Base-by-base conservation (phyloP, 2,888 invertebrate genomes). In the Lepeophtheirus nordmannii region DNA sequence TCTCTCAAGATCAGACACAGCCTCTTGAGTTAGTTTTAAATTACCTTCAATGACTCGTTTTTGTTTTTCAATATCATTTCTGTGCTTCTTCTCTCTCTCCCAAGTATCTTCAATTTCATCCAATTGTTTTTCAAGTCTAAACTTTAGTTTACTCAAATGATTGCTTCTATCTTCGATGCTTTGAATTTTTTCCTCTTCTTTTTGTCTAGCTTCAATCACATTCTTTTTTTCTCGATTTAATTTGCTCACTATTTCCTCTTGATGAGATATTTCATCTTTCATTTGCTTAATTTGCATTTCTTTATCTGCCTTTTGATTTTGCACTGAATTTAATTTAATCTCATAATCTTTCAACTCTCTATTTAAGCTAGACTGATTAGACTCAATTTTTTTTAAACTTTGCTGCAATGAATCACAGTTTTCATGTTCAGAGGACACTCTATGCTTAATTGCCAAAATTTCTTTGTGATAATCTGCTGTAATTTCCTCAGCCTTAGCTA, bases 21-120 rank as follows among this genome's bases (percentile, higher is more conserved):
- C 93, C 81, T 96, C 94, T 80, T 94, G 93, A 72, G 94, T 93
- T 71, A 96, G 85, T 82, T 98, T 99, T 76, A 98, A 85, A 81
- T 98, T 98, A 71, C 94, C 94, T 80, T 98, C 98, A 73, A 94
- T 87, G 83, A 98, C 98, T 79, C 96, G 86, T 84, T 93, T 96
- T 75, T 87, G 83, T 82, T 98, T 98, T 80, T 98, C 98, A 74
- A 96, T 88, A 78, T 98, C 98, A 73, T 86, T 93, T 70, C 84
- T 89, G 74, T 92, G 83, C 81, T 98, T 96, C 91, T 98, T 98
- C 81, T 98, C 98, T 74, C 97, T 89, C 81, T 97, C 97, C 73
- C 98, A 82, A 68, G 91, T 92, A 79, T 98, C 98, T 78, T 98
- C 97, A 73, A 99, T 83, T 79, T 96, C 96, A 78, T 98, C 97